Evolutionary conservation across 2,888 invertebrate genomes (phyloP), one percentile per base, ranked within the genome.

Genomic region (Caenorhabditis zanzibari): DNA sequence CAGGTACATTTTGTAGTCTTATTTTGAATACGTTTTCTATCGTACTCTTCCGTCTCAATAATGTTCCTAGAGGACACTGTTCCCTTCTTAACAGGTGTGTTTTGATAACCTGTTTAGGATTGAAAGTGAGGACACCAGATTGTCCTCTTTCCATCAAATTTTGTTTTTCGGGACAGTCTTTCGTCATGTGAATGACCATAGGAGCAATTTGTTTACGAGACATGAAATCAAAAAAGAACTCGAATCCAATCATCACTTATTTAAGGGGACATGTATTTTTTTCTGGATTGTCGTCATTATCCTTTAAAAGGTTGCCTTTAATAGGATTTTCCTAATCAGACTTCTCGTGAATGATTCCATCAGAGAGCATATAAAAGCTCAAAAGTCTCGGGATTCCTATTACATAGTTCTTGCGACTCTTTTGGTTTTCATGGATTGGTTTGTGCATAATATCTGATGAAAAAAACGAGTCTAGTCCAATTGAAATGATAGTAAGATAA

Each of bases 141-240:
- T 75, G 75, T 75, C 66, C 66, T 75, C n/a, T 14, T 16, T 10
- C 7, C 28, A 10, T 24, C 19, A 44, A 24, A 12, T 54, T 61
- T 52, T 76, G 59, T 68, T 76, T 76, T 76, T 68, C 59, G 68
- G 76, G 61, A 76, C 76, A 58, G 56, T 64, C 28, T 44, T 35
- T 26, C 63, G 66, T 75, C 75, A 75, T 75, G 75, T 75, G 75
- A 75, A 75, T 75, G 74, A 58, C 58, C 64, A 44, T 44, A 63
- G 54, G 74, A 75, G 66, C 56, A 58, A 47, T 66, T 49, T 75
- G 75, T 75, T 75, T n/a, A 75, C 66, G 28, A n/a, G 47, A 58
- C 19, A 22, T 19, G 19, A 24, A 12, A 54, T 32, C n/a, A n/a
- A 56, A 56, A 56, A 22, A 35, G 32, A 47, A 59, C 52, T 52